Percentiles rank a stretch among this genome's conserved stretches.
These are phyloP conservation scores for Mimas tiliae DNA, from an alignment of 2,888 invertebrate species.

Conservation along the genomic window DNA sequence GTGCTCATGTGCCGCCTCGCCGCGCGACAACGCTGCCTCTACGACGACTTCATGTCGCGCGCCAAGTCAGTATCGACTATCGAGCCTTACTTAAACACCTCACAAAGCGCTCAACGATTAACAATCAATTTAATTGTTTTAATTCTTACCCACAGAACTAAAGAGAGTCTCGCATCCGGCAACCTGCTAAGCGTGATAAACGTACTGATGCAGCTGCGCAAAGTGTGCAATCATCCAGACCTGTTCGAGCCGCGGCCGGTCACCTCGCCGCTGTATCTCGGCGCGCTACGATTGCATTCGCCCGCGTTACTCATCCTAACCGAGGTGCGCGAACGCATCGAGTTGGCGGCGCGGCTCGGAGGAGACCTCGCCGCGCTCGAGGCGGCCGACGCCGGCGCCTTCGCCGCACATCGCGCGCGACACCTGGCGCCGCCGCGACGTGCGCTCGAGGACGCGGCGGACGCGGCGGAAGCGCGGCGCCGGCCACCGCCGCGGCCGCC, in stretches of 20 bases:
- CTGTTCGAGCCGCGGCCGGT: conserved; percentile 98
- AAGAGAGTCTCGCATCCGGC: conserved; percentile 95
- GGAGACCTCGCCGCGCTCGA: conserved; percentile 87
- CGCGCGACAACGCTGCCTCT: conserved; percentile 97
- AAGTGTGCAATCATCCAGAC: conserved; percentile 99
- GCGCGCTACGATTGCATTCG: conserved; percentile 88
- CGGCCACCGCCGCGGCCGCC: conserved; percentile 74
- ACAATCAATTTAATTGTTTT: background rate
- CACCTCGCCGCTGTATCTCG: conserved; percentile 96
- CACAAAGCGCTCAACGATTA: background rate
- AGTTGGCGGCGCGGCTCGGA: conserved; percentile 90
- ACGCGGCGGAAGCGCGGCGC: conserved; percentile 84
- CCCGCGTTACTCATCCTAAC: conserved; percentile 91
- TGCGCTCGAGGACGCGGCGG: conserved; percentile 70
- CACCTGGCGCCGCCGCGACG: conserved; percentile 88
- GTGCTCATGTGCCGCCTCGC: conserved; percentile 96
- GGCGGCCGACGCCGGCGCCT: conserved; percentile 90
- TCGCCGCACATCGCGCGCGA: conserved; percentile 92
- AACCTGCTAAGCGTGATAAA: conserved; percentile 98
- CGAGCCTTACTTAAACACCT: background rate
- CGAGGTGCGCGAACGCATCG: conserved; percentile 77
- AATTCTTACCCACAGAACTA: conserved; percentile 87
- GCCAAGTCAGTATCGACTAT: conserved; percentile 88
- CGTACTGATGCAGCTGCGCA: conserved; percentile 97
- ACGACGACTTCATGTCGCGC: conserved; percentile 99